These are phyloP conservation scores for Desmophyllum pertusum DNA, from an alignment of 92 coral and sea anemone species.

Conservation along the genomic window DNA sequence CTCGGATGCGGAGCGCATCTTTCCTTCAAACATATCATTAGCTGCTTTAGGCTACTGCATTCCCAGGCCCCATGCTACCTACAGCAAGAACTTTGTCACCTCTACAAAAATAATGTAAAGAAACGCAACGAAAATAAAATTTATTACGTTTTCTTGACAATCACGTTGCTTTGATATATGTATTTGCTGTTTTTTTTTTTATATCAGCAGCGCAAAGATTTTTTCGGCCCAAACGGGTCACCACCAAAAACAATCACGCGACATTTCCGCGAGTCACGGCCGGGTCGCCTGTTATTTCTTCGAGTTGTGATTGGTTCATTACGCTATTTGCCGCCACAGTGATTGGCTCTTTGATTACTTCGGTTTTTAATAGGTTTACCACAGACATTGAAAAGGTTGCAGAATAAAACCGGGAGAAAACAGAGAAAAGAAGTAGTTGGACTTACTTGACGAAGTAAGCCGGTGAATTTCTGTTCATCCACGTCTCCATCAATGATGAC, in stretches of 20 bases:
- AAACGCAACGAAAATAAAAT: not conserved
- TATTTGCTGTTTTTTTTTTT: too few relatives aligned
- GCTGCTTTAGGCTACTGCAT: conserved; percentile 91
- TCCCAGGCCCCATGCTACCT: conserved; percentile 92
- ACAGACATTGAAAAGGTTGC: not conserved
- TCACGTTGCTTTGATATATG: too few relatives aligned
- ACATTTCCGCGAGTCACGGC: not conserved
- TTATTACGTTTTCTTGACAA: not conserved
- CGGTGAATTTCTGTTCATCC: conserved; percentile 75
- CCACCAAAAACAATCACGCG: not conserved
- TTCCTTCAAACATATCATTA: conserved; percentile 80
- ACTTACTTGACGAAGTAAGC: conserved; percentile 94
- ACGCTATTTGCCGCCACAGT: not conserved
- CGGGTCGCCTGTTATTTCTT: not conserved
- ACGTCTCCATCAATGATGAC: conserved; percentile 82
- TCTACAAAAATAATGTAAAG: conserved; percentile 42
- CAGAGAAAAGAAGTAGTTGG: not conserved
- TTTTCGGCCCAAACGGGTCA: too few relatives aligned
- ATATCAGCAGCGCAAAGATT: too few relatives aligned
- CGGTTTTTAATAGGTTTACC: not conserved
- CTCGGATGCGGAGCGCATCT: conserved; percentile 73
- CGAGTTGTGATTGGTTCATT: not conserved
- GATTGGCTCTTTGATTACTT: not conserved
- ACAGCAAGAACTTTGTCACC: conserved; percentile 86
- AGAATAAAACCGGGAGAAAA: too few relatives aligned